These are phyloP conservation scores for Netelia melanura DNA, from an alignment of 2,888 invertebrate genomes.

Conservation along the genomic window DNA sequence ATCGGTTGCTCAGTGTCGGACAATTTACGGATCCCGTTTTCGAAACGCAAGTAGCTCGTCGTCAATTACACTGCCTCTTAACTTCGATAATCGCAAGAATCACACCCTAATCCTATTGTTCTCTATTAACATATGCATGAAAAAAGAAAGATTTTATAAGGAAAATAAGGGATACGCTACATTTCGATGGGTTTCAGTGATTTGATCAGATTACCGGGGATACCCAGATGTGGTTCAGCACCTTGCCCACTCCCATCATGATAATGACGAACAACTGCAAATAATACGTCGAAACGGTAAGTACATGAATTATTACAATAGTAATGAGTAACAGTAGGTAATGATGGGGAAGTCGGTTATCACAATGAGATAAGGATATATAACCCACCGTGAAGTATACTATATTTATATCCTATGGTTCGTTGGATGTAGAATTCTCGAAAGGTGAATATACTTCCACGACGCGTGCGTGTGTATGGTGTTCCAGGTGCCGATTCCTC, in stretches of 20 bases:
- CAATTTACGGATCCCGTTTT: too few species aligned
- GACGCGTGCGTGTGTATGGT: not conserved
- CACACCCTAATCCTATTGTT: too few species aligned
- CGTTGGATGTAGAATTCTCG: constrained; percentile 16
- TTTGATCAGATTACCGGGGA: not conserved
- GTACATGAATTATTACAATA: constrained; percentile 9
- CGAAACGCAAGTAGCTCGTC: too few species aligned
- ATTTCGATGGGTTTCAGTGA: not conserved
- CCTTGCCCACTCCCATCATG: not conserved
- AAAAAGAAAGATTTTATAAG: too few species aligned
- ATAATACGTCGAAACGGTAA: constrained; percentile 10
- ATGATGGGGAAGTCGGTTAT: constrained; percentile 18
- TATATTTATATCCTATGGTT: not conserved
- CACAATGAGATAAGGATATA: constrained; percentile 20
- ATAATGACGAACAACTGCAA: constrained; percentile 9
- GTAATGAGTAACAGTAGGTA: constrained; percentile 21
- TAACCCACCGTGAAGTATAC: not conserved
- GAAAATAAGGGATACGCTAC: not conserved
- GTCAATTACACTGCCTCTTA: too few species aligned
- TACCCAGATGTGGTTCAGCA: not conserved
- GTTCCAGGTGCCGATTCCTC: constrained; percentile 48
- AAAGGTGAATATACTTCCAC: constrained; percentile 16
- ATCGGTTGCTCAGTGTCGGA: too few species aligned
- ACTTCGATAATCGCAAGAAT: too few species aligned
- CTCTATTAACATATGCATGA: too few species aligned